phyloP scores from a whole-genome alignment of 35 echinoderm and acorn worm species.

The Ptychodera flava region DNA sequence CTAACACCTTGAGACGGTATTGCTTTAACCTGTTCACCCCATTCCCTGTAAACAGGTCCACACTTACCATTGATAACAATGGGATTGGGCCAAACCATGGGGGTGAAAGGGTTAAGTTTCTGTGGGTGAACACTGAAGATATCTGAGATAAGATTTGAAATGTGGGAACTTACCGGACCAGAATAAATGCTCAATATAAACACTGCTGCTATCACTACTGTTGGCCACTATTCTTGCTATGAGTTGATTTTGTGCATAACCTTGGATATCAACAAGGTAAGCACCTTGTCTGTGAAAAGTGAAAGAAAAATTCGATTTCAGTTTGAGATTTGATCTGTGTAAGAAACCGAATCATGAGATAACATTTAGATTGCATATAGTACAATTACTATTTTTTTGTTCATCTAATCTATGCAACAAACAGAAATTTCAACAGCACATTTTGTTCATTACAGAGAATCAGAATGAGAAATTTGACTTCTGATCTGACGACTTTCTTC shows the following conservation, averaged over 20 bases:
- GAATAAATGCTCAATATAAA: background rate
- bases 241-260: background rate
- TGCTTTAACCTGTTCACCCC: background rate
- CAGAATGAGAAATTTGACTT: background rate
- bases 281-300: background rate
- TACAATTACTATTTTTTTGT: background rate
- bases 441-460: background rate
- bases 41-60: background rate
- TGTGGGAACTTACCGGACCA: background rate
- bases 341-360: background rate
- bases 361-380: background rate
- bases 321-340: background rate
- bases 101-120: background rate
- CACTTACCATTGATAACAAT: no score
- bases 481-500: background rate
- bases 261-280: background rate
- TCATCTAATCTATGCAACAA: background rate
- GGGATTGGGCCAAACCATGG: background rate
- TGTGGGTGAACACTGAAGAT: background rate
- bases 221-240: background rate
- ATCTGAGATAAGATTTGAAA: background rate
- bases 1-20: background rate
- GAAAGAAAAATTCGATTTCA: background rate
- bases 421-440: background rate
- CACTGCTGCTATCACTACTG: background rate